These are phyloP conservation scores for Spinus pinus DNA, from an alignment of 2,797 vertebrate genomes.

Conservation along the genomic window DNA sequence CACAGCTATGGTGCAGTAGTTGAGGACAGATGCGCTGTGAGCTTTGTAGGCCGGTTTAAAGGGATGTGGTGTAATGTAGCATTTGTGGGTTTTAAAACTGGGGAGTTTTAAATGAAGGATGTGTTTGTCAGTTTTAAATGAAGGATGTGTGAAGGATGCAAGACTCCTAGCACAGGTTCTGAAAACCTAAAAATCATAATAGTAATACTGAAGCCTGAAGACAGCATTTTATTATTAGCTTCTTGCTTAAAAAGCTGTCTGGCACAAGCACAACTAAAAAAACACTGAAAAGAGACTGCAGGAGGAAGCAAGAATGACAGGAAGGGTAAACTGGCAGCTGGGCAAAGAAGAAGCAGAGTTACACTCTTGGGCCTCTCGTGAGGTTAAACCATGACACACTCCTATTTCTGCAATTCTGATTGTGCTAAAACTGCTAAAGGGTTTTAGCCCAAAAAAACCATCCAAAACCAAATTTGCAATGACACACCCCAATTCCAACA, in stretches of 20 bases:
- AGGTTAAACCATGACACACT: background rate
- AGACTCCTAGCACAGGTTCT: background rate
- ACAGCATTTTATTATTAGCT: background rate
- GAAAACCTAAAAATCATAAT: background rate
- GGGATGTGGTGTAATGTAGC: fast-evolving
- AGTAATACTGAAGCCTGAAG: background rate
- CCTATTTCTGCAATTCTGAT: background rate
- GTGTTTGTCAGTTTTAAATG: background rate
- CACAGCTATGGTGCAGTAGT: too few species aligned
- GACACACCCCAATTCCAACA: background rate
- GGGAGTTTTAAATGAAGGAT: background rate
- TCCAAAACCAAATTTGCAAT: background rate
- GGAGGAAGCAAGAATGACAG: background rate
- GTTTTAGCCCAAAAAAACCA: background rate
- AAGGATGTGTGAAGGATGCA: background rate
- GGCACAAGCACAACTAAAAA: background rate
- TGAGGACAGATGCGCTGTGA: background rate
- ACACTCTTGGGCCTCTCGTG: fast-evolving
- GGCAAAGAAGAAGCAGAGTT: background rate
- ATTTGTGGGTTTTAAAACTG: background rate
- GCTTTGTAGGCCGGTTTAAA: background rate
- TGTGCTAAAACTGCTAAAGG: background rate
- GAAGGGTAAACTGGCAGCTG: background rate
- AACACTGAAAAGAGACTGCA: background rate
- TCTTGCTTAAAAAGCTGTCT: background rate